A percentile compares a stretch with the other conserved stretches of the same genome.
phyloP scores from a whole-genome alignment of 2,888 invertebrate genomes.

The Cephus rjabovi region DNA sequence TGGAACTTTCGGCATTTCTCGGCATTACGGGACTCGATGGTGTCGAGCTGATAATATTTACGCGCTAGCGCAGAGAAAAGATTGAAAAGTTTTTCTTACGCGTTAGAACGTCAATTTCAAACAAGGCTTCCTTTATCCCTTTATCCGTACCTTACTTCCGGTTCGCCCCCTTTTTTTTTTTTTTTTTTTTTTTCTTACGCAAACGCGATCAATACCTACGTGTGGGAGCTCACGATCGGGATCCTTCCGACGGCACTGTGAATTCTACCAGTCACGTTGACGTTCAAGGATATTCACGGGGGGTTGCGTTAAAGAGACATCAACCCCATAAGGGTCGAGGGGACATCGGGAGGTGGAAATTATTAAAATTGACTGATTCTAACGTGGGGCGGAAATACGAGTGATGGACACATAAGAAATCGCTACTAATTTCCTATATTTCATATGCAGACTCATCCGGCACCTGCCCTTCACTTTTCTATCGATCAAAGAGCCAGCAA shows the following conservation, averaged over 20 bases:
- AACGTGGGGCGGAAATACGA: slow-evolving; percentile 17
- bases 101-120: not conserved
- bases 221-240: not conserved
- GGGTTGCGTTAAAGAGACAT: not conserved
- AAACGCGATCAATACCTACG: not conserved
- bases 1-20: not conserved
- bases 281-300: not conserved
- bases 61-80: not conserved
- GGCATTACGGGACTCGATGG: not conserved
- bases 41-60: not conserved
- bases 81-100: not conserved
- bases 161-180: not conserved
- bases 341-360: slow-evolving; percentile 28
- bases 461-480: slow-evolving; percentile 43
- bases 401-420: slow-evolving; percentile 40
- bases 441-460: slow-evolving; percentile 53
- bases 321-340: slow-evolving; percentile 15
- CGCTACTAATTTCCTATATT: slow-evolving; percentile 52
- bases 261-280: not conserved
- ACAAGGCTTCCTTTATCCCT: not conserved
- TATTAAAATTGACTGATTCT: slow-evolving; percentile 54
- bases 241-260: not conserved
- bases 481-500: not conserved
- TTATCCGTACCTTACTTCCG: not conserved
- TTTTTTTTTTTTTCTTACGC: not conserved